phyloP scores from a whole-genome alignment of 2,797 vertebrate species.

The Tympanoctomys barrerae region DNA sequence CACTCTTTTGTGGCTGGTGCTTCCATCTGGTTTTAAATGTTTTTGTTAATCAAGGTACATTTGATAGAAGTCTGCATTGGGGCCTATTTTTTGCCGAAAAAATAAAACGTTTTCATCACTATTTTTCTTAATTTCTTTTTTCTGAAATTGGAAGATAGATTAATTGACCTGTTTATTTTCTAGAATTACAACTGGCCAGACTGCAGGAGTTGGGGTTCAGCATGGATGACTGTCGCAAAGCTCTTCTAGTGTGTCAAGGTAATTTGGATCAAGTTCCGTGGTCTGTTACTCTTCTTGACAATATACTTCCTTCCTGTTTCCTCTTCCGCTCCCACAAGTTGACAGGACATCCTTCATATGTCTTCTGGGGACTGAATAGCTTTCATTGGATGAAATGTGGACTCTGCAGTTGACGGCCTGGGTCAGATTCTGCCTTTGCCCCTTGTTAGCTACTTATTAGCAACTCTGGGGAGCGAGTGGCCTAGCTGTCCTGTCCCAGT shows the following conservation, averaged over 20 bases:
- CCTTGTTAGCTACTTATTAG: not conserved
- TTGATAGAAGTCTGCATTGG: not conserved
- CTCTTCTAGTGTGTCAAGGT: slow-evolving; percentile 95
- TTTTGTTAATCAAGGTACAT: not conserved
- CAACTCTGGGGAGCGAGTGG: not conserved
- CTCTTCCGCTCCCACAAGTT: not conserved
- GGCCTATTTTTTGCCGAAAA: slow-evolving; percentile 25
- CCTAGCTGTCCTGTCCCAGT: not conserved
- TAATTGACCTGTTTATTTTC: not conserved
- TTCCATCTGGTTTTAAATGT: slow-evolving; percentile 43
- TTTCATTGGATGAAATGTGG: not conserved
- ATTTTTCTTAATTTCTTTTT: not conserved
- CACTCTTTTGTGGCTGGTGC: not conserved
- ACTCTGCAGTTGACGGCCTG: no score
- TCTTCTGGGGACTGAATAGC: not conserved
- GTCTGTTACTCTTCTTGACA: not conserved
- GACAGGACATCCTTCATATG: not conserved
- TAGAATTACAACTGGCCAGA: slow-evolving; percentile 93
- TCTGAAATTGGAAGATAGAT: not conserved
- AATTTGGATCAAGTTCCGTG: slow-evolving; percentile 32
- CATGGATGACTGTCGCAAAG: slow-evolving; percentile 94
- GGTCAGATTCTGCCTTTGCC: not conserved
- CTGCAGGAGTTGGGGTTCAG: slow-evolving; percentile 96
- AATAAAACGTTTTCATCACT: slow-evolving; percentile 12
- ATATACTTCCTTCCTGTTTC: not conserved